Percentiles rank a stretch among this genome's conserved stretches.
Evolutionary conservation across 2,797 vertebrate species (phyloP).

Genomic region (Coccyzus lansbergi): DNA sequence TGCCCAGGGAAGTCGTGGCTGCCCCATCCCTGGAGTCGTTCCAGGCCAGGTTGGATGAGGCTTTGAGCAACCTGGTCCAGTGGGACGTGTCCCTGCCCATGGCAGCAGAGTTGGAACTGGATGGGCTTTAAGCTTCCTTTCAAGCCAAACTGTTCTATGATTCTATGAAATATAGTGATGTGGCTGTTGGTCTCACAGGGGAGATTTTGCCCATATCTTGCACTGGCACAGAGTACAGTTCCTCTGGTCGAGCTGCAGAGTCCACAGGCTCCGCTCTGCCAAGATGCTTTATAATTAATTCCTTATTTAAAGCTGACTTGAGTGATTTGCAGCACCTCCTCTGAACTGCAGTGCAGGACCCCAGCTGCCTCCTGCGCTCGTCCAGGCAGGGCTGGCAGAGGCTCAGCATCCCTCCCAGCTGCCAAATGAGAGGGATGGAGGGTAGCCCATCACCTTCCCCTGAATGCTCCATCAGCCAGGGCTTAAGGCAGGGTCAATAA

Average conservation of each 20-base stretch:
- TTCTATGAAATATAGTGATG: too few relatives aligned
- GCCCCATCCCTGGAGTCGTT: too few relatives aligned
- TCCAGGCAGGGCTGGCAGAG: not conserved
- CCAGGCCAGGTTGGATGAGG: too few relatives aligned
- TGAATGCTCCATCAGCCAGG: not conserved
- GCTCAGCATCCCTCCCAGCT: not conserved
- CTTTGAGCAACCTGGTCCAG: too few relatives aligned
- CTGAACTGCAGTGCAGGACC: not conserved
- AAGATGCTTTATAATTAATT: not conserved
- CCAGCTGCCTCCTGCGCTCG: rapidly evolving
- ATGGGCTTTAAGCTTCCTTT: too few relatives aligned
- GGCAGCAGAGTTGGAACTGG: too few relatives aligned
- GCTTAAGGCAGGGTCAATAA: not conserved
- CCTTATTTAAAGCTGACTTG: not conserved
- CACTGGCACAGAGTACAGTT: not conserved
- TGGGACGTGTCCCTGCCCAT: too few relatives aligned
- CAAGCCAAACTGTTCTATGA: too few relatives aligned
- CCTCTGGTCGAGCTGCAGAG: not conserved
- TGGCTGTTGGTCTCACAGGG: not conserved
- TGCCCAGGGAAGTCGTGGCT: too few relatives aligned
- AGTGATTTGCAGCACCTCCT: not conserved
- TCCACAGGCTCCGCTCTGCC: not conserved
- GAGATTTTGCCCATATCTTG: not conserved
- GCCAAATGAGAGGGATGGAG: not conserved
- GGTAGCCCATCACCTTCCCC: not conserved